A percentile compares a stretch with the other conserved stretches of the same genome.
Conservation (phyloP, 2,888 invertebrate genomes). For the Scrobipalpa atriplicella region DNA sequence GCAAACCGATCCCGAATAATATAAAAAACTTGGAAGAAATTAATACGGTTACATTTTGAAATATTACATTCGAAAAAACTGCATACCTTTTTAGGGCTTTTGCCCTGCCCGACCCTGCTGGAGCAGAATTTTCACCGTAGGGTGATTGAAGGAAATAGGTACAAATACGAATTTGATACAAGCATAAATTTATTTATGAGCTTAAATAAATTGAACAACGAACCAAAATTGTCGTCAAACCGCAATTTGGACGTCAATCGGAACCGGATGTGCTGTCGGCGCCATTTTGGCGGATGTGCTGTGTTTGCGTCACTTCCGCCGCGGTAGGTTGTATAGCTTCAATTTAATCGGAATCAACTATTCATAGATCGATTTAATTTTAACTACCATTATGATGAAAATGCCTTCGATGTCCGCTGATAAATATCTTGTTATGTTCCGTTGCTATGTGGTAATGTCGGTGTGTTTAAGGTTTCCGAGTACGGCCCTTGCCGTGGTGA, state of each 20-base stretch:
- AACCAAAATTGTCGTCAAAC: constrained; percentile 2
- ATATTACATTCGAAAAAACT: too few species aligned
- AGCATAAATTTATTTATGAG: background rate
- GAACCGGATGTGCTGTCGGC: constrained; percentile 45
- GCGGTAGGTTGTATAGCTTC: constrained; percentile 8
- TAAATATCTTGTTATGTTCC: too few species aligned
- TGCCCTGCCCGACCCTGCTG: too few species aligned
- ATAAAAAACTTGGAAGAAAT: too few species aligned
- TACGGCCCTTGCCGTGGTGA: too few species aligned
- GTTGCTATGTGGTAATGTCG: too few species aligned
- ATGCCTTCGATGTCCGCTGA: too few species aligned
- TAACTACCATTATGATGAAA: background rate
- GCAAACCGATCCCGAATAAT: too few species aligned
- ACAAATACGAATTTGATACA: background rate
- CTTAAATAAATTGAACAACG: background rate
- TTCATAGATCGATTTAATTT: background rate
- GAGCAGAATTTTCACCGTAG: too few species aligned
- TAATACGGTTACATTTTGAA: too few species aligned
- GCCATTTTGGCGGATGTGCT: constrained; percentile 39
- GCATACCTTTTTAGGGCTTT: too few species aligned
- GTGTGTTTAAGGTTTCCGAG: too few species aligned
- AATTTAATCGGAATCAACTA: constrained; percentile 3
- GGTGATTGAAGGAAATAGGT: background rate
- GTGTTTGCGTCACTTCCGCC: constrained; percentile 29
- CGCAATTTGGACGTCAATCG: constrained; percentile 29